A percentile compares a stretch with the other conserved stretches of the same genome.
phyloP scores from a whole-genome alignment of 64 coral and sea anemone species.

The Actinia equina region DNA sequence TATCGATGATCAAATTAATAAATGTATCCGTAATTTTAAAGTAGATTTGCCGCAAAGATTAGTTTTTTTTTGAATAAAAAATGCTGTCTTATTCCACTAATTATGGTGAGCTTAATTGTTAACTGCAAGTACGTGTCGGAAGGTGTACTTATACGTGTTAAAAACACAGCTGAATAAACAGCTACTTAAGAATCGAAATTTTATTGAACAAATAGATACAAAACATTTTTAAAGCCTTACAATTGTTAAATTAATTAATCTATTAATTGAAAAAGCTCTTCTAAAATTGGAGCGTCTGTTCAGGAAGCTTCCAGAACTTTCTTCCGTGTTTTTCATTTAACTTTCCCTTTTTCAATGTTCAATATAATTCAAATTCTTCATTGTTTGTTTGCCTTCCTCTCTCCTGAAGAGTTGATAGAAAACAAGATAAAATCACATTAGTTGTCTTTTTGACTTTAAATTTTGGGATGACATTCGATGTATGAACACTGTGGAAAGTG shows the following conservation, averaged over 20 bases:
- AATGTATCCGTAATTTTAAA: no score
- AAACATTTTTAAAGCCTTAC: background rate
- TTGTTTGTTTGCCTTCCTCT: background rate
- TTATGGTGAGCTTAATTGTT: no score
- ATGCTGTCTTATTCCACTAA: no score
- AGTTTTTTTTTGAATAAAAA: no score
- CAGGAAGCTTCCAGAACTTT: background rate
- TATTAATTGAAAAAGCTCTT: background rate
- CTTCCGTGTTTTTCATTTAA: background rate
- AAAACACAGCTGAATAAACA: background rate
- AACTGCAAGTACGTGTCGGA: no score
- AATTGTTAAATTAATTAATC: background rate
- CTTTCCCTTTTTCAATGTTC: background rate
- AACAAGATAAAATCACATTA: background rate
- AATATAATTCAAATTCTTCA: background rate
- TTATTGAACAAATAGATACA: slow-evolving; percentile 18
- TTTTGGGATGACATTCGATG: no score
- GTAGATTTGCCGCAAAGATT: no score
- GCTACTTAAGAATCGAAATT: background rate
- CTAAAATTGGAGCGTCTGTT: background rate
- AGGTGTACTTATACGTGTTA: background rate
- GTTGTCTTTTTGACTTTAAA: background rate
- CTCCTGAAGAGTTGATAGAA: background rate
- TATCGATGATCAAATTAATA: no score
- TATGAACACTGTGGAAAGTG: background rate